phyloP scores from a whole-genome alignment of 2,888 invertebrate species.

The Dicranocentrus wangi region DNA sequence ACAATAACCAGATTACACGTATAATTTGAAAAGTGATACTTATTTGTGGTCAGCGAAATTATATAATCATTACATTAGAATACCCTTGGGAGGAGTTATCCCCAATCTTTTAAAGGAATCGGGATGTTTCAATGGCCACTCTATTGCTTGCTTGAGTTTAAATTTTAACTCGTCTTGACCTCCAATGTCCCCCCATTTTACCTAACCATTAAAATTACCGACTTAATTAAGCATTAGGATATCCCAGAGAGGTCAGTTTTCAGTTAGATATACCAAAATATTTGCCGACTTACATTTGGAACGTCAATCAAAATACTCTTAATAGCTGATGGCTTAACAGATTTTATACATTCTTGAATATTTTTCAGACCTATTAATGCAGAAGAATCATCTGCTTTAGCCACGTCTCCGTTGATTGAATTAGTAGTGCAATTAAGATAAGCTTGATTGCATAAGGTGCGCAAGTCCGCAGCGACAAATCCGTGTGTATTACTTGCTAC shows the following conservation, averaged over 20 bases:
- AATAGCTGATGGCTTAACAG: slow-evolving; percentile 92
- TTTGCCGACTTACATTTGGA: slow-evolving; percentile 87
- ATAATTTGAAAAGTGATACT: neutral
- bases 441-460: slow-evolving; percentile 85
- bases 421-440: slow-evolving; percentile 78
- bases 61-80: slow-evolving; percentile 83
- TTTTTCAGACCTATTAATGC: slow-evolving; percentile 76
- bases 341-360: slow-evolving; percentile 80
- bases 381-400: neutral
- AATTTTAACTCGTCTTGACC: slow-evolving; percentile 90
- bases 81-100: slow-evolving; percentile 89
- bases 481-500: slow-evolving; percentile 88
- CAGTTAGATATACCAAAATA: too few relatives aligned
- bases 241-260: too few relatives aligned
- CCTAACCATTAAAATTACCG: slow-evolving; percentile 74
- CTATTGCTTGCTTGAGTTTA: slow-evolving; percentile 90
- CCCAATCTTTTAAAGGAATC: slow-evolving; percentile 87
- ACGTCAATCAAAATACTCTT: slow-evolving; percentile 90
- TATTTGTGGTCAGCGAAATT: neutral
- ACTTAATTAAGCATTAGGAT: too few relatives aligned
- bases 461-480: slow-evolving; percentile 91
- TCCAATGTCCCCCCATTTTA: slow-evolving; percentile 93
- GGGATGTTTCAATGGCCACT: slow-evolving; percentile 93
- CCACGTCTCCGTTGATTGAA: neutral
- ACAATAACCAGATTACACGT: too few relatives aligned